Percentiles rank a stretch among this genome's conserved stretches.
Conservation (phyloP, 1,140 invertebrate species). For the Trachelipus rathkii region DNA sequence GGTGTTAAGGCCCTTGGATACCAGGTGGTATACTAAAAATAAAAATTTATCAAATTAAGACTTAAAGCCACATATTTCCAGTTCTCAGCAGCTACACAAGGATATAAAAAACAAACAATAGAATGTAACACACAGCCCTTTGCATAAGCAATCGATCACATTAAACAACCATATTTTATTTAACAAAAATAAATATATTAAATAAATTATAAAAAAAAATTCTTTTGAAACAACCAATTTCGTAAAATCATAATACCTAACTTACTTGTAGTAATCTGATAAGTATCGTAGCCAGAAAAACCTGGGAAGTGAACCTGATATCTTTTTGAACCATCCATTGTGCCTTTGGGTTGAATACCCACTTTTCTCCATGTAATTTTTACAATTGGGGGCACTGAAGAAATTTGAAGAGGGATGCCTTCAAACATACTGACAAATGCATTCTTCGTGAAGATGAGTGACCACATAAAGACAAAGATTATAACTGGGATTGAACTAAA, state of each 20-base stretch:
- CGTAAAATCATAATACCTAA: constrained; percentile 32
- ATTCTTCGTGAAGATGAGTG: constrained; percentile 37
- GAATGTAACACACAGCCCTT: too few relatives aligned
- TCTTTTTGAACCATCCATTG: constrained; percentile 76
- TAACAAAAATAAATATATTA: too few relatives aligned
- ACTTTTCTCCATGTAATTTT: constrained; percentile 75
- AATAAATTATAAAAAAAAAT: too few relatives aligned
- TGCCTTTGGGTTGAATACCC: constrained; percentile 75
- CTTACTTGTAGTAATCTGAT: constrained; percentile 78
- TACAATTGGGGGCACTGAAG: constrained; percentile 78
- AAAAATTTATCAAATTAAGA: too few relatives aligned
- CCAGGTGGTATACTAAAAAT: constrained; percentile 57
- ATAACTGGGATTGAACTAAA: constrained; percentile 22
- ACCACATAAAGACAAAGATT: constrained; percentile 28
- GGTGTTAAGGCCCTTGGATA: constrained; percentile 73
- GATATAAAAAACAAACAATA: too few relatives aligned
- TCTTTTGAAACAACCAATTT: too few relatives aligned
- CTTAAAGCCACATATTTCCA: too few relatives aligned
- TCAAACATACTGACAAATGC: constrained; percentile 29
- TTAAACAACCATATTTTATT: too few relatives aligned
- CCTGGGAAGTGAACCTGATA: constrained; percentile 69
- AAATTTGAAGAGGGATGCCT: constrained; percentile 50
- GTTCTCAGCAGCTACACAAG: too few relatives aligned
- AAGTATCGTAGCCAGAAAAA: constrained; percentile 63
- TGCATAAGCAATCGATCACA: too few relatives aligned